These are phyloP conservation scores for Pollicipes pollicipes DNA, from an alignment of 1,140 invertebrate species.

Conservation along the genomic window DNA sequence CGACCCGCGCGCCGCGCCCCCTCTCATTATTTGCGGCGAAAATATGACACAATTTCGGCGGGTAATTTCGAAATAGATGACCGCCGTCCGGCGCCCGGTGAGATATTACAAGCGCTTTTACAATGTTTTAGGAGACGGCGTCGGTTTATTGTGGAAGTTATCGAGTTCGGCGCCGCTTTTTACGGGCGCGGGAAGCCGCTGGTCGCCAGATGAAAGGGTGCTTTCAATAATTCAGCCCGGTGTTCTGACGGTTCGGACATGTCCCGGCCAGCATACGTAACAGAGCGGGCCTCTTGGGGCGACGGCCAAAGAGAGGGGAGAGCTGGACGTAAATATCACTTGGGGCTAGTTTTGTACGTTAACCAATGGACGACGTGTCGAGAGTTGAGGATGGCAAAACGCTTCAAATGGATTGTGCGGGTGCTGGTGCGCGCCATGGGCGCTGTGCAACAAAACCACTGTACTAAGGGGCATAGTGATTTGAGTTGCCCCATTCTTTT, in stretches of 20 bases:
- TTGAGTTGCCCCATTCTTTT: too few relatives aligned
- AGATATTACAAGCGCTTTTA: background rate
- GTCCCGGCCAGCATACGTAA: too few relatives aligned
- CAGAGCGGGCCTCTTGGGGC: too few relatives aligned
- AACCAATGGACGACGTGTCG: too few relatives aligned
- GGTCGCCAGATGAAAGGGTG: background rate
- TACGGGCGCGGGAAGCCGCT: background rate
- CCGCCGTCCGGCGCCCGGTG: background rate
- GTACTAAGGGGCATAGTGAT: too few relatives aligned
- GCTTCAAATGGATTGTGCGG: too few relatives aligned
- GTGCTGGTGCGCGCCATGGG: too few relatives aligned
- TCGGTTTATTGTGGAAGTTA: background rate
- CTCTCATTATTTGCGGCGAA: background rate
- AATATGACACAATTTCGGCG: background rate
- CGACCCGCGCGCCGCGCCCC: too few relatives aligned
- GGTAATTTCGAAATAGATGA: conserved; percentile 1
- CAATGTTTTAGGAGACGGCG: background rate
- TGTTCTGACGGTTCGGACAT: background rate
- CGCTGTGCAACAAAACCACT: too few relatives aligned
- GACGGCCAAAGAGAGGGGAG: background rate
- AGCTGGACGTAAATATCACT: too few relatives aligned
- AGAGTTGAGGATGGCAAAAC: too few relatives aligned
- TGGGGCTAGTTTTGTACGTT: too few relatives aligned
- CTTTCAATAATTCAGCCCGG: background rate
- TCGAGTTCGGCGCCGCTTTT: background rate